A percentile compares a stretch with the other conserved stretches of the same genome.
These are phyloP conservation scores for Indri indri DNA, from an alignment of 2,113 vertebrate genomes.

Conservation along the genomic window DNA sequence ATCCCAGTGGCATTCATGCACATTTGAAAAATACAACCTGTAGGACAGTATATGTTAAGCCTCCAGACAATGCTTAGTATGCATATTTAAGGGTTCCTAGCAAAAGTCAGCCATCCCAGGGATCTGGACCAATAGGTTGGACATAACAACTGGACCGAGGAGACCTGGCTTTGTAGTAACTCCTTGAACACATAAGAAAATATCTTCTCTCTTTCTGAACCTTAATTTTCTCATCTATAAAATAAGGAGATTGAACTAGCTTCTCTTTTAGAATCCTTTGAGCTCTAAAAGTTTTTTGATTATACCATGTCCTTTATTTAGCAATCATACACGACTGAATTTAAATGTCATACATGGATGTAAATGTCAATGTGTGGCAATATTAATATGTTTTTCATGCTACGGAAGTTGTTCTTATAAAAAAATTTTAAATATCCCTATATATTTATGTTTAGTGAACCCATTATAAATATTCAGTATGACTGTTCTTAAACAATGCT, in stretches of 20 bases:
- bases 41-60: background rate
- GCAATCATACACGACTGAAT: conserved; percentile 15
- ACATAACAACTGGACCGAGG: background rate
- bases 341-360: conserved; percentile 45
- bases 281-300: conserved; percentile 39
- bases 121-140: background rate
- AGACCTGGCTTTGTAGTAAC: background rate
- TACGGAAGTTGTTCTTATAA: conserved; percentile 37
- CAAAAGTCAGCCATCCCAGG: background rate
- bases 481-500: background rate
- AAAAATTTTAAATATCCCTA: conserved; percentile 39
- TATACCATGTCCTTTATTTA: conserved; percentile 49
- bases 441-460: background rate
- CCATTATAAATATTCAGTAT: conserved; percentile 28
- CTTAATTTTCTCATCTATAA: conserved; percentile 15
- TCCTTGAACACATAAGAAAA: background rate
- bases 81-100: background rate
- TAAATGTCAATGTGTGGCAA: conserved; percentile 43
- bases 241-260: background rate
- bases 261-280: conserved; percentile 17
- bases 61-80: background rate
- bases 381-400: conserved; percentile 45
- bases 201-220: background rate
- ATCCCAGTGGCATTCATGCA: background rate
- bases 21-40: background rate